Conservation (phyloP, 2,113 vertebrate genomes). For the Tachysurus vachellii region DNA sequence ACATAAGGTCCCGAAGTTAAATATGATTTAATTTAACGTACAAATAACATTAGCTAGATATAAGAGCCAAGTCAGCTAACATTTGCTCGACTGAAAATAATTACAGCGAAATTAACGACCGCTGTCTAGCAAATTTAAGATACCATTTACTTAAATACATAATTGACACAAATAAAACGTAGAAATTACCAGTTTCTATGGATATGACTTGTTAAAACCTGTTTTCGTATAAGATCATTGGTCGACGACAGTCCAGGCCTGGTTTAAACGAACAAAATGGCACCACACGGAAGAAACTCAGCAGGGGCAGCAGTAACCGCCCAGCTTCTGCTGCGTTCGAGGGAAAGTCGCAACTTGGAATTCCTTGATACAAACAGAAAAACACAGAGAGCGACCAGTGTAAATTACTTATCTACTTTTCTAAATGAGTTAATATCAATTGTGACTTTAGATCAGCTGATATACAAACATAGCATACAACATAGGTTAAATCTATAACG, state of each 20-base stretch:
- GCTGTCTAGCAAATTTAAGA: not conserved
- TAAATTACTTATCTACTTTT: too few species aligned
- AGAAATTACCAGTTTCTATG: constrained; percentile 51
- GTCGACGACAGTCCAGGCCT: constrained; percentile 3
- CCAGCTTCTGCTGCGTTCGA: not conserved
- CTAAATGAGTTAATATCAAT: too few species aligned
- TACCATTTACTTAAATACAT: not conserved
- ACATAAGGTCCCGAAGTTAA: too few species aligned
- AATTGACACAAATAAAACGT: constrained; percentile 43
- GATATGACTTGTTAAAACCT: constrained; percentile 38
- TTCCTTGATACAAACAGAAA: not conserved
- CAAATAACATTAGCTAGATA: not conserved
- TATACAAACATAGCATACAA: too few species aligned
- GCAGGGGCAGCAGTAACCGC: not conserved
- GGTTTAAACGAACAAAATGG: constrained; percentile 49
- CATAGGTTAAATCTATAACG: too few species aligned
- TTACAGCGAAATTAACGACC: not conserved
- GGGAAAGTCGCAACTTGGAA: not conserved
- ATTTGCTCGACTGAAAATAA: not conserved
- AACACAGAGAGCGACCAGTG: not conserved
- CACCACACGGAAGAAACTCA: not conserved
- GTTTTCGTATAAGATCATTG: constrained; percentile 27
- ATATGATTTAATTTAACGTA: too few species aligned
- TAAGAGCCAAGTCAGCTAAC: not conserved
- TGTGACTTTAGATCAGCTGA: too few species aligned